Evolutionary conservation across 2,797 vertebrate species (phyloP).

Genomic region (Pachyuromys duprasi): DNA sequence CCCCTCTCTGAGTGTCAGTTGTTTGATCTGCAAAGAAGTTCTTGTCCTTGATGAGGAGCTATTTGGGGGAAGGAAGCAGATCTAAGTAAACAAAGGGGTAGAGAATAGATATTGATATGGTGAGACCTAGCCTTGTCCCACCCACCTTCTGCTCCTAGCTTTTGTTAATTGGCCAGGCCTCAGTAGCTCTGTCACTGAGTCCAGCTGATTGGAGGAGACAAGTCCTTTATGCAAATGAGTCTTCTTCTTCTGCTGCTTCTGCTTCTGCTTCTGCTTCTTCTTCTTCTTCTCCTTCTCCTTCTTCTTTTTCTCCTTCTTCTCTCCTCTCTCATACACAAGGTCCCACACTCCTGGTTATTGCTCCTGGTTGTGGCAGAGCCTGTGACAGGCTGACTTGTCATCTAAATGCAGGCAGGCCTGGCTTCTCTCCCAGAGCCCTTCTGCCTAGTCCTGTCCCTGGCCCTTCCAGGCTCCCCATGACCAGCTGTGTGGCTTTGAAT

Average conservation of each 20-base stretch:
- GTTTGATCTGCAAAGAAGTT: not conserved
- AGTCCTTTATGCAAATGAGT: not conserved
- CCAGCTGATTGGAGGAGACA: not conserved
- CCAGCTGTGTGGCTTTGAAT: not conserved
- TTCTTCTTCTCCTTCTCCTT: not conserved
- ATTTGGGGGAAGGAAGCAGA: not conserved
- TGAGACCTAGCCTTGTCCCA: not conserved
- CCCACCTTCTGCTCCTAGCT: not conserved
- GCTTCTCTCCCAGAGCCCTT: not conserved
- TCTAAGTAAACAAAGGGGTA: not conserved
- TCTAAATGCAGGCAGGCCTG: not conserved
- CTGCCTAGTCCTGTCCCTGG: too few relatives aligned
- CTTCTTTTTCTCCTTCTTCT: not conserved
- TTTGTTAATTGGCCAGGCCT: not conserved
- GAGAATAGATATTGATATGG: not conserved
- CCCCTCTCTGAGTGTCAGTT: not conserved
- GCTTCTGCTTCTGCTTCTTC: rapidly evolving
- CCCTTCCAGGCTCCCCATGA: not conserved
- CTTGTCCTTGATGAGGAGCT: not conserved
- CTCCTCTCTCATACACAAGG: not conserved
- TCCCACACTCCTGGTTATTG: not conserved
- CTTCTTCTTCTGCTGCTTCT: not conserved
- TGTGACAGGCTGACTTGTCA: not conserved
- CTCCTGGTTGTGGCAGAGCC: not conserved
- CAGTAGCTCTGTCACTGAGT: not conserved